Evolutionary conservation across 2,113 vertebrate genomes (phyloP), one percentile per base, ranked within the genome.

Genomic region (Glareola pratincola): DNA sequence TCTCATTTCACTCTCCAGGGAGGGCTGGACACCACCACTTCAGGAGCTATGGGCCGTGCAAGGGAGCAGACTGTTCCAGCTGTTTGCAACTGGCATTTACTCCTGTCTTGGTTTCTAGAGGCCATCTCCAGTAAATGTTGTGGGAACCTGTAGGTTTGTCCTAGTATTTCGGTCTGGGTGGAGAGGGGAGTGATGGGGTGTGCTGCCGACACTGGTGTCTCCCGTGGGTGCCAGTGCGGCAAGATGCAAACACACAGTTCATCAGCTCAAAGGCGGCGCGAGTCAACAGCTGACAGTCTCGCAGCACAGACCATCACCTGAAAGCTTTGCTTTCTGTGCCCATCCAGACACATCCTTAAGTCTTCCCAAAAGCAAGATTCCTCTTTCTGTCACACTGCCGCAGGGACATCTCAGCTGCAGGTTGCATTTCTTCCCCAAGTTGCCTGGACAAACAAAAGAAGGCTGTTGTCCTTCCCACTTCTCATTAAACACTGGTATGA

Each of bases 301-400:
- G 22, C n/a, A 26, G 21, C 5, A 3, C 27, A 7, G 29, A 12
- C 78, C 85, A 12, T 19, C 3, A 0, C 32, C n/a, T 8, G 0
- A 14, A 14, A 54, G 7, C 34, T 54, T 72, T 47, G 26, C 50
- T 67, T 59, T 30, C 57, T 27, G 34, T 20, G 22, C 23, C 68
- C 41, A 18, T 27, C 37, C 56, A 39, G 41, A 48, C 51, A 19
- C 27, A n/a, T n/a, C 24, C 43, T 50, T 12, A 8, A 29, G 12
- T 20, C n/a, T 82, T 57, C 34, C 56, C 69, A 85, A 74, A 85
- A 16, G 37, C n/a, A 36, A 48, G 21, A 18, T 50, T 27, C 21
- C 24, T 72, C 51, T 66, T 62, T 60, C 30, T 71, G 7, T 3
- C 67, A 45, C 36, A 3, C 14, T 12, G 10, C 23, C 43, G 27